phyloP scores from a whole-genome alignment of 2,113 vertebrate species.

The Nyctereutes procyonoides region DNA sequence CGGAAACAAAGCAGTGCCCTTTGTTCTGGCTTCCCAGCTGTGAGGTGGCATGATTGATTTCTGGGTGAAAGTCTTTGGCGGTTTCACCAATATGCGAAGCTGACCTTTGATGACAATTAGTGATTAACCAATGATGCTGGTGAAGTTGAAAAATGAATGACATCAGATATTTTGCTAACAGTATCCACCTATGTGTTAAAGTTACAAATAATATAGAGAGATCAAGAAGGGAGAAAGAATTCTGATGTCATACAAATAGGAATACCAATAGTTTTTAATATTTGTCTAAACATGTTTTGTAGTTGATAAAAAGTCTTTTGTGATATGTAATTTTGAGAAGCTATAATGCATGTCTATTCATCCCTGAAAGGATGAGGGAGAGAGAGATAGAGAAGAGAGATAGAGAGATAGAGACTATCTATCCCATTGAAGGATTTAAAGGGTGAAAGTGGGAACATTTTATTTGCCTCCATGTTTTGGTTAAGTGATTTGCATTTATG shows the following conservation, averaged over 20 bases:
- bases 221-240: background rate
- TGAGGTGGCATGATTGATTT: background rate
- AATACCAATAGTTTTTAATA: background rate
- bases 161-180: background rate
- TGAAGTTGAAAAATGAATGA: background rate
- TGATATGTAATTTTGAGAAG: conserved; percentile 17
- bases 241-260: background rate
- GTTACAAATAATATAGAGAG: background rate
- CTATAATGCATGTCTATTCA: background rate
- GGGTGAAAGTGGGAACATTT: background rate
- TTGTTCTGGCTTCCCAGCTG: background rate
- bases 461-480: background rate
- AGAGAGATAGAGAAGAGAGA: background rate
- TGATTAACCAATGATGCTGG: background rate
- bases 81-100: background rate
- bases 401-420: background rate
- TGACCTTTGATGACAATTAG: background rate
- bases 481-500: background rate
- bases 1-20: background rate
- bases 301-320: conserved; percentile 3
- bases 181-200: background rate
- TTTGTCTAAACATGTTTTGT: background rate
- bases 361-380: background rate
- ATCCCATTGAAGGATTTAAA: background rate
- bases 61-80: background rate